phyloP scores from a whole-genome alignment of 2,797 vertebrate genomes.

The Botia kubotai region DNA sequence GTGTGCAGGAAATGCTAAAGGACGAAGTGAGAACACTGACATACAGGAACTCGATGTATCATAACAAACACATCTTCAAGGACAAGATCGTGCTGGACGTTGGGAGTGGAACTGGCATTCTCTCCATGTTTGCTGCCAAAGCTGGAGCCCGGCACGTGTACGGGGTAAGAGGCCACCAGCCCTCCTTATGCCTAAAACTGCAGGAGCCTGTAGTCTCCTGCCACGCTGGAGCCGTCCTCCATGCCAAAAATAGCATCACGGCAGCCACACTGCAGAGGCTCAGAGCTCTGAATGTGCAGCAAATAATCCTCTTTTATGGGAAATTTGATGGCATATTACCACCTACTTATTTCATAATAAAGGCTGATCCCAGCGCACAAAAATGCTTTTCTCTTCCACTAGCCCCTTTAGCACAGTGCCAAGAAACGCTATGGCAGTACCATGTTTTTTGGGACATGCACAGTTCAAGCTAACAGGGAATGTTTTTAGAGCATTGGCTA shows the following conservation, averaged over 20 bases:
- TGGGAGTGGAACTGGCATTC: slow-evolving; percentile 96
- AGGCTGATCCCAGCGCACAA: not conserved
- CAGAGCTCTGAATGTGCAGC: slow-evolving; percentile 29
- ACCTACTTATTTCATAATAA: slow-evolving; percentile 26
- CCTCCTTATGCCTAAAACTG: slow-evolving; percentile 41
- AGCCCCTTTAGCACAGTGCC: not conserved
- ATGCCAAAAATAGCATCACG: slow-evolving; percentile 52
- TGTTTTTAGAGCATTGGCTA: too few species aligned
- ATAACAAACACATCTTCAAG: slow-evolving; percentile 99
- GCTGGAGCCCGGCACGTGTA: slow-evolving; percentile 97
- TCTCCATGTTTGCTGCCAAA: slow-evolving; percentile 98
- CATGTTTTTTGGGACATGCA: not conserved
- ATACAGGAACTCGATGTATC: slow-evolving; percentile 98
- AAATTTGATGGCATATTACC: slow-evolving; percentile 23
- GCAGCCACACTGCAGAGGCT: slow-evolving; percentile 27
- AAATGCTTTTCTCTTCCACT: not conserved
- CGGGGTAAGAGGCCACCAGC: slow-evolving; percentile 79
- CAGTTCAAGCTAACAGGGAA: too few species aligned
- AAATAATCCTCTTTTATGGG: slow-evolving; percentile 21
- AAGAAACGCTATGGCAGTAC: not conserved
- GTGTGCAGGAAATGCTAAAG: slow-evolving; percentile 94
- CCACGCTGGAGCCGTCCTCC: slow-evolving; percentile 20
- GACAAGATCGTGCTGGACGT: slow-evolving; percentile 96
- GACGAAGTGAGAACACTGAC: slow-evolving; percentile 96
- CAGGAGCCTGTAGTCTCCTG: slow-evolving; percentile 40